These are phyloP conservation scores for Actenoides hombroni DNA, from an alignment of 2,113 vertebrate species.

Conservation along the genomic window DNA sequence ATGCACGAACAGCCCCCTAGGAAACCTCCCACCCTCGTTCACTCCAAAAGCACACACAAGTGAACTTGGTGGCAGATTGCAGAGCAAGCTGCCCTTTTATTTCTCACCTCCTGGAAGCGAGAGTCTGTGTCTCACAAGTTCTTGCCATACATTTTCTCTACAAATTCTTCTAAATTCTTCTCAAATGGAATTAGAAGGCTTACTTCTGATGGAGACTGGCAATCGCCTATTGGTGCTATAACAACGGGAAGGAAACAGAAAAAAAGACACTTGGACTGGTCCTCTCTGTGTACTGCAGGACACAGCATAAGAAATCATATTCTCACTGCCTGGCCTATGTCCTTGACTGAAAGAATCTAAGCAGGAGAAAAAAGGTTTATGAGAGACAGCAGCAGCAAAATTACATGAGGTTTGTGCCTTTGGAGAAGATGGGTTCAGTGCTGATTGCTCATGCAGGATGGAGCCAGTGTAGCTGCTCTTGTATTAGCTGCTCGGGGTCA, in stretches of 20 bases:
- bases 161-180: background rate
- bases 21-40: background rate
- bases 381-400: background rate
- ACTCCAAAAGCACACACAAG: background rate
- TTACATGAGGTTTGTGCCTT: background rate
- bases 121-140: background rate
- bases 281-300: background rate
- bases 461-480: background rate
- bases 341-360: background rate
- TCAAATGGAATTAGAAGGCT: background rate
- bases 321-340: background rate
- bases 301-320: background rate
- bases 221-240: background rate
- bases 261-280: background rate
- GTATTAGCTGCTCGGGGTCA: background rate
- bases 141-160: background rate
- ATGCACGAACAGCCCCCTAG: background rate
- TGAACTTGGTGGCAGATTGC: background rate
- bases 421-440: background rate
- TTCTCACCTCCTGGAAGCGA: conserved; percentile 9
- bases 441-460: background rate
- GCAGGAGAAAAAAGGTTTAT: background rate
- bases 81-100: background rate
- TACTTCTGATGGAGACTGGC: background rate
- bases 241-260: background rate